These are phyloP conservation scores for Leptinotarsa juncta DNA, from an alignment of 2,888 invertebrate species.

Conservation along the genomic window DNA sequence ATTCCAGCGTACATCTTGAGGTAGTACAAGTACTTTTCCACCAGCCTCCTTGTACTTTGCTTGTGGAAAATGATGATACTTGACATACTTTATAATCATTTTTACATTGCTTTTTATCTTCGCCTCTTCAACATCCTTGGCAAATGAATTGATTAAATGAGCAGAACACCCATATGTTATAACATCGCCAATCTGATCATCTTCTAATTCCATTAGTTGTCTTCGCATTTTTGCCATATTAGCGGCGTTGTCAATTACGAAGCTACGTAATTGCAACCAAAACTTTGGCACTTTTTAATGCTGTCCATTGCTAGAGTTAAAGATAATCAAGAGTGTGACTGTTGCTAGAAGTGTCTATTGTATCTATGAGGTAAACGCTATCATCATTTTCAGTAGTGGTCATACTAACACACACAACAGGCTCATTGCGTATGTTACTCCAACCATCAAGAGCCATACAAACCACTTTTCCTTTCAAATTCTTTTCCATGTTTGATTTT, in stretches of 20 bases:
- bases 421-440: constrained; percentile 44
- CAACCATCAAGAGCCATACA: constrained; percentile 35
- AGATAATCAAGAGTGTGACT: constrained; percentile 39
- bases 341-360: constrained; percentile 40
- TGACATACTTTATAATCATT: constrained; percentile 20
- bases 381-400: constrained; percentile 4
- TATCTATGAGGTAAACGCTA: constrained; percentile 32
- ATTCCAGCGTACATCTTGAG: constrained; percentile 33
- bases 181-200: background rate
- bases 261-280: background rate
- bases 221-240: constrained; percentile 22
- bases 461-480: too few species aligned
- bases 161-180: background rate
- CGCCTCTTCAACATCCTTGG: background rate
- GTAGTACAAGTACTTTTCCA: background rate
- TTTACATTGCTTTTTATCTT: background rate
- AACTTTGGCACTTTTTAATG: constrained; percentile 22
- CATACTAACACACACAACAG: constrained; percentile 33
- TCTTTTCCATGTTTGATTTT: too few species aligned
- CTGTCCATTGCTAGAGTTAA: constrained; percentile 16
- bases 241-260: constrained; percentile 12
- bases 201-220: background rate
- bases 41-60: background rate
- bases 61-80: constrained; percentile 21
- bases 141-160: background rate